Evolutionary conservation across 1,140 invertebrate species (phyloP).

Genomic region (Leptinotarsa texana): DNA sequence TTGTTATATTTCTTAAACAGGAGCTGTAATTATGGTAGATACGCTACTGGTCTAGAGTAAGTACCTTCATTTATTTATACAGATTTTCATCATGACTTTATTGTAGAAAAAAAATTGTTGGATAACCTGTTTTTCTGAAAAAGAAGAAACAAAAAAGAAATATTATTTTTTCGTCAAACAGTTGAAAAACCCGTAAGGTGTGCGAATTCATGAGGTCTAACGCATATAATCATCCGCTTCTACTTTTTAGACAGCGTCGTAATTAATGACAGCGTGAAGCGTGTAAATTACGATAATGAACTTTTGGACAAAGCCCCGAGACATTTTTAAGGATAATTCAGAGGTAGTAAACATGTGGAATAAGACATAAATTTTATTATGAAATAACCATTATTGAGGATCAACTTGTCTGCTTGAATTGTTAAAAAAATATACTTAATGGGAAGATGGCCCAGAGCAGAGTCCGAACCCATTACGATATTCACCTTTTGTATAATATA

Average conservation of each 20-base stretch:
- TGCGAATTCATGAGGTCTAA: neutral
- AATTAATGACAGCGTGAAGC: neutral
- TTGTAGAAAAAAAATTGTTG: no score
- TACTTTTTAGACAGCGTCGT: neutral
- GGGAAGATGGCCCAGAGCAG: no score
- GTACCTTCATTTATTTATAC: neutral
- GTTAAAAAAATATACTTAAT: neutral
- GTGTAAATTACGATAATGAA: neutral
- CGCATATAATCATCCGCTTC: neutral
- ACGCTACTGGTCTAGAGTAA: neutral
- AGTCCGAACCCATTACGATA: no score
- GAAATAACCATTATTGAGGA: neutral
- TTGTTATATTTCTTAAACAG: no score
- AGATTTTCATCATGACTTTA: no score
- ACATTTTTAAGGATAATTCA: neutral
- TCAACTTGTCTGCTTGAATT: neutral
- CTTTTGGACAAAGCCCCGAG: neutral
- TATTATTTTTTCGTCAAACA: no score
- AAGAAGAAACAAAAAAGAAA: no score
- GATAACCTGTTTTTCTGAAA: no score
- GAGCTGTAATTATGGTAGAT: no score
- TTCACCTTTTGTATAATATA: no score
- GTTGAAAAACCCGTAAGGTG: neutral
- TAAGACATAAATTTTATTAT: slow-evolving; percentile 2
- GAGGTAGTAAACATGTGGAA: neutral